Percentiles rank a stretch among this genome's conserved stretches.
Evolutionary conservation across 2,797 vertebrate species (phyloP).

Genomic region (Synanceia verrucosa): DNA sequence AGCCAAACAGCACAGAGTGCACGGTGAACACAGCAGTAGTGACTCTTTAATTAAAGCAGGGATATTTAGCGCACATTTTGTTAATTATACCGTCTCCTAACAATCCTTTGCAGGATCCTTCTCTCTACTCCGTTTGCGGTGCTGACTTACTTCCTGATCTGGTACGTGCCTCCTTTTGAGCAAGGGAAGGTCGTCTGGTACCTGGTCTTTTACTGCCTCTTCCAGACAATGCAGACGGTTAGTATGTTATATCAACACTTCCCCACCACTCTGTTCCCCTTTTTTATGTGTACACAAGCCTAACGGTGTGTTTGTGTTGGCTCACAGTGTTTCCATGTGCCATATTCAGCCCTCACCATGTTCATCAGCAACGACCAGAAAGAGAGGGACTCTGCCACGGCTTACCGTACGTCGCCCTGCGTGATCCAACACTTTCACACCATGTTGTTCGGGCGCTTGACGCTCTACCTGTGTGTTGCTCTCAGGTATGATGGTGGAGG

Average conservation of each 20-base stretch:
- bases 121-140: conserved; percentile 91
- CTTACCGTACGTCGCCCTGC: conserved; percentile 87
- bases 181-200: conserved; percentile 89
- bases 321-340: conserved; percentile 94
- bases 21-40: background rate
- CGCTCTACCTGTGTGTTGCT: conserved; percentile 7
- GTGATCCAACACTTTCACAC: background rate
- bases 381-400: conserved; percentile 94
- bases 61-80: too few relatives aligned
- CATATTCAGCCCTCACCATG: conserved; percentile 97
- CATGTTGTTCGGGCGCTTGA: background rate
- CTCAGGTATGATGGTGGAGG: conserved; percentile 94
- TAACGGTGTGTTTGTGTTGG: conserved; percentile 1
- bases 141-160: conserved; percentile 90
- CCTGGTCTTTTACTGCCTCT: conserved; percentile 94
- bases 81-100: background rate
- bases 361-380: conserved; percentile 95
- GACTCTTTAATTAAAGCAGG: background rate
- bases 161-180: conserved; percentile 91
- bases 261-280: background rate
- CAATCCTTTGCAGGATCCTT: conserved; percentile 84
- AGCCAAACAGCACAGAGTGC: background rate
- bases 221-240: conserved; percentile 95
- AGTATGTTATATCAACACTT: conserved; percentile 56
- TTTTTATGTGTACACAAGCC: background rate